Evolutionary conservation across 2,888 invertebrate species (phyloP).

Genomic region (Cordilura impudica): DNA sequence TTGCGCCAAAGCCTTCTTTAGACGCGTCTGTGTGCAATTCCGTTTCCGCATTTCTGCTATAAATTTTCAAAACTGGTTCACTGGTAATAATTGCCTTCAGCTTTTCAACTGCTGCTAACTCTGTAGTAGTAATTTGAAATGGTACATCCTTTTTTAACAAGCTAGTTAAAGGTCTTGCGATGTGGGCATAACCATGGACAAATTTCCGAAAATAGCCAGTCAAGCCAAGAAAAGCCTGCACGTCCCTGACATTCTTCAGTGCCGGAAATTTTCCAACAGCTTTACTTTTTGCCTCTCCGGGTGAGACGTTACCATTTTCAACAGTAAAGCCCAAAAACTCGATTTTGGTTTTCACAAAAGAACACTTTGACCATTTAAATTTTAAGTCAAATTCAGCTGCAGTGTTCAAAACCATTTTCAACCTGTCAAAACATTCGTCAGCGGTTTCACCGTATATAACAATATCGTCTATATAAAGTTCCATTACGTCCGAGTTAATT

Average conservation of each 20-base stretch:
- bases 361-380: slow-evolving; percentile 38
- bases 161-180: not conserved
- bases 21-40: too few species aligned
- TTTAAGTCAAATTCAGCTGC: slow-evolving; percentile 5
- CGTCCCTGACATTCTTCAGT: too few species aligned
- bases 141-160: not conserved
- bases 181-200: not conserved
- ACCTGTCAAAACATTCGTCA: too few species aligned
- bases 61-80: too few species aligned
- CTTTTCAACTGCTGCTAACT: not conserved
- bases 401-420: not conserved
- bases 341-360: slow-evolving; percentile 7
- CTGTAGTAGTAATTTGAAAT: not conserved
- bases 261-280: not conserved
- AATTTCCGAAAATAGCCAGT: too few species aligned
- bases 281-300: not conserved
- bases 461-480: too few species aligned
- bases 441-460: not conserved
- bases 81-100: too few species aligned
- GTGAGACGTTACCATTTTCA: too few species aligned
- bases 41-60: not conserved
- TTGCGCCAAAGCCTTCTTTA: too few species aligned
- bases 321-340: slow-evolving; percentile 36
- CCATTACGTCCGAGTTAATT: slow-evolving; percentile 37
- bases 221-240: slow-evolving; percentile 6